phyloP scores from a whole-genome alignment of 1,140 invertebrate genomes.

The Whitmania pigra region DNA sequence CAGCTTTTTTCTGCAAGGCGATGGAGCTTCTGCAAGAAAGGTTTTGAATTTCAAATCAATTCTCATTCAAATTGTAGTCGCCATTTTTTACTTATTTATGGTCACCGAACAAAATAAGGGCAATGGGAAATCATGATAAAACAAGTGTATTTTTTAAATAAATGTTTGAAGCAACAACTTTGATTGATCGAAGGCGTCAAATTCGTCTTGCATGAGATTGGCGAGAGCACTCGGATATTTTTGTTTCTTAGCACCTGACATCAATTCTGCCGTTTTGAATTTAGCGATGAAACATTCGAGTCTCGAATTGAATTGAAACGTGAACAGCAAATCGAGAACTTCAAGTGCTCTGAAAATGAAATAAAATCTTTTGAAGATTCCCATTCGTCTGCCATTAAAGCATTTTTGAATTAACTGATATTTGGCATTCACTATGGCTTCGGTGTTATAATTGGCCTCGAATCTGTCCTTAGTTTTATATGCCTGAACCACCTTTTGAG shows the following conservation, averaged over 20 bases:
- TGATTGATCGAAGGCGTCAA: conserved; percentile 27
- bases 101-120: neutral
- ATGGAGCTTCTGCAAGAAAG: conserved; percentile 17
- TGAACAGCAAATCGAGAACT: conserved; percentile 37
- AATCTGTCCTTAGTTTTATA: conserved; percentile 32
- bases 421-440: conserved; percentile 39
- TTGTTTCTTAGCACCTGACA: conserved; percentile 27
- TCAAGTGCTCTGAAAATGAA: conserved; percentile 33
- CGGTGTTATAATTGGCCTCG: conserved; percentile 31
- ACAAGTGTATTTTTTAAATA: neutral
- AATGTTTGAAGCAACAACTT: conserved; percentile 12
- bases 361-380: neutral
- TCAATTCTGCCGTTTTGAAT: conserved; percentile 36
- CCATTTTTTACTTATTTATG: neutral
- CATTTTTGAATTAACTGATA: conserved; percentile 32
- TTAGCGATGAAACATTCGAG: conserved; percentile 37
- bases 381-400: too few relatives aligned
- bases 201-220: conserved; percentile 31
- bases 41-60: too few relatives aligned
- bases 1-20: conserved; percentile 24
- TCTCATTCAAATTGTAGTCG: too few relatives aligned
- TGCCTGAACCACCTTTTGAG: conserved; percentile 32
- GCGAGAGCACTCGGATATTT: conserved; percentile 30
- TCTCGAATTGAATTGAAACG: conserved; percentile 38
- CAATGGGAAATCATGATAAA: neutral